Evolutionary conservation across 2,113 vertebrate genomes (phyloP), one percentile per base, ranked within the genome.

Genomic region (Percina caprodes): DNA sequence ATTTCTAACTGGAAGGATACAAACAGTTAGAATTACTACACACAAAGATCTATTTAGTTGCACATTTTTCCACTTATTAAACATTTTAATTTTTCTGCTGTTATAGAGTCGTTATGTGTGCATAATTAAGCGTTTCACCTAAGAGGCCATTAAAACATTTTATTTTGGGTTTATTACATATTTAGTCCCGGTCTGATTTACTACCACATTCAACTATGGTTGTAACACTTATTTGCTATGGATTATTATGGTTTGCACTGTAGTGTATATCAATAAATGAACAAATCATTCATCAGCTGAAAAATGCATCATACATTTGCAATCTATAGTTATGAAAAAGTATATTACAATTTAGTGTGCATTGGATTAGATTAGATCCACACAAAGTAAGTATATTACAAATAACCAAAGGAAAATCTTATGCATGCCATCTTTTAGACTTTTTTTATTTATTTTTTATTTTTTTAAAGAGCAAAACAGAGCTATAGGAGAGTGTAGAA

Each of bases 1-100:
- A 16, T 58, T 59, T 86, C 21, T 55, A 60, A 49, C 21, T 49
- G 8, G 61, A 19, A 67, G 26, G 66, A 75, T 48, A 78, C 51
- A 61, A 56, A 61, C 10, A 26, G 24, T 54, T 63, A 39, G 3
- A 14, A 24, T 79, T 60, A 69, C 15, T 51, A 39, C n/a, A 16
- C n/a, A 24, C 12, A 42, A 30, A 3, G 55, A 10, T 10, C 11
- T 12, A 61, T 46, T 54, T 35, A 35, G 11, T 21, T 45, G 5
- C 1, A 16, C 33, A 18, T 16, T 55, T 52, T 26, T 18, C 3
- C 5, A 26, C 48, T 45, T 30, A 5, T 23, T 45, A 16, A 62
- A 62, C 33, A 13, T n/a, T 52, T 30, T 2, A 11, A 62, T 62
- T n/a, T 46, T 42, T 12, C 14, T 60, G 21, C 46, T 60, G 8